phyloP scores from a whole-genome alignment of 2,113 vertebrate genomes.

The Sciurus niger region DNA sequence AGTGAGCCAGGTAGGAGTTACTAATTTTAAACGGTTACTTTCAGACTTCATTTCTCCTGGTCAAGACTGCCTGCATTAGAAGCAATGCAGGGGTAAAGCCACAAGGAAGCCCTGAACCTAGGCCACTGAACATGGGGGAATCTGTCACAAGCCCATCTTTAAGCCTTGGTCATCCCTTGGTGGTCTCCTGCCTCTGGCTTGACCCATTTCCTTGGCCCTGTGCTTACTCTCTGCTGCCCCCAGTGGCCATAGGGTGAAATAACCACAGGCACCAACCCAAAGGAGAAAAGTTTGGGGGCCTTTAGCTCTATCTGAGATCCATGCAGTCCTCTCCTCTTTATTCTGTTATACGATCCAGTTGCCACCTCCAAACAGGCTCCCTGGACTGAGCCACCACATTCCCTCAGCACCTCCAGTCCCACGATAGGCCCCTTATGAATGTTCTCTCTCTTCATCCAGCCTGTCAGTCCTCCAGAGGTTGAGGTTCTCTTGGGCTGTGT shows the following conservation, averaged over 20 bases:
- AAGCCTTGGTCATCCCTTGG: background rate
- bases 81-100: background rate
- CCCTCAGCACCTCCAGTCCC: background rate
- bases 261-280: background rate
- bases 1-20: background rate
- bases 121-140: no score
- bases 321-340: background rate
- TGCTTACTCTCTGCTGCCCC: constrained; percentile 50
- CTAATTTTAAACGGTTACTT: background rate
- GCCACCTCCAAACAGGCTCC: background rate
- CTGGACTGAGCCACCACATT: background rate
- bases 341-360: background rate
- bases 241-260: constrained; percentile 5
- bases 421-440: background rate
- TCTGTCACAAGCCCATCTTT: no score
- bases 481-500: background rate
- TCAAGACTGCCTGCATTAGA: background rate
- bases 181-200: background rate
- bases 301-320: no score
- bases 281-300: no score
- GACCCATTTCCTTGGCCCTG: background rate
- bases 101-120: background rate
- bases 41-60: background rate
- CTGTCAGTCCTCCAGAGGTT: background rate
- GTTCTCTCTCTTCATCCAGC: background rate